Base-by-base conservation (phyloP, 2,113 vertebrate species). In the Cheirogaleus medius region DNA sequence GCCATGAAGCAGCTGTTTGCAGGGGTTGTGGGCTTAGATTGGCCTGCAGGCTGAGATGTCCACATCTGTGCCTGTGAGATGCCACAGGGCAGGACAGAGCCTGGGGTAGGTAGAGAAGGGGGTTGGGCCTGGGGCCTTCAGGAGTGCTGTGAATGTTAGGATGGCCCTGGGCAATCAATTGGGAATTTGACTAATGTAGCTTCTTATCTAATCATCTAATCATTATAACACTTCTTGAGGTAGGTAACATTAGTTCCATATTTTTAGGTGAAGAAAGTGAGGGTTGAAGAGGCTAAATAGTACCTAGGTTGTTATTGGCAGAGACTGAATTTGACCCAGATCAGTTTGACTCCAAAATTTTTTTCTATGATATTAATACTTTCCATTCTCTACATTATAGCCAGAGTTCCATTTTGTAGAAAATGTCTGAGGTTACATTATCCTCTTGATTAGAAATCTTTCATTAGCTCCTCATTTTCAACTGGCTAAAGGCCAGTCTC, bases 371-470 rank as follows among this genome's bases (percentile, higher is more conserved):
- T 56, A 21, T 88, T 88, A 23, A 63, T 86, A 83, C 42, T 93
- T 60, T 80, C 12, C 44, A 6, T 93, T 93, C n/a, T 84, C 44
- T 91, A 20, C 44, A n/a, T 69, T 17, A 25, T 66, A 86, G 25
- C 29, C 34, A 52, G 32, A 60, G 44, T 58, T 91, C 44, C 21
- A 47, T 85, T 96, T 86, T 52, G 20, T 27, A 77, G 52, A 85
- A 64, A 47, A 63, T 78, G n/a, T 87, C 84, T 42, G n/a, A 47
- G 23, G 49, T 87, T 85, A 44, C 27, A 7, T 86, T 71, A 82
- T 71, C 88, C 73, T 39, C 49, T 90, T 95, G 63, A 94, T 94
- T 91, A 71, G 85, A 63, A 73, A 14, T 92, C 69, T 81, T 90
- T 52, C 66, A 32, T 86, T 91, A 60, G 39, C 47, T 88, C 47